phyloP scores from a whole-genome alignment of 2,888 invertebrate species.

The Stenodema calcarata region DNA sequence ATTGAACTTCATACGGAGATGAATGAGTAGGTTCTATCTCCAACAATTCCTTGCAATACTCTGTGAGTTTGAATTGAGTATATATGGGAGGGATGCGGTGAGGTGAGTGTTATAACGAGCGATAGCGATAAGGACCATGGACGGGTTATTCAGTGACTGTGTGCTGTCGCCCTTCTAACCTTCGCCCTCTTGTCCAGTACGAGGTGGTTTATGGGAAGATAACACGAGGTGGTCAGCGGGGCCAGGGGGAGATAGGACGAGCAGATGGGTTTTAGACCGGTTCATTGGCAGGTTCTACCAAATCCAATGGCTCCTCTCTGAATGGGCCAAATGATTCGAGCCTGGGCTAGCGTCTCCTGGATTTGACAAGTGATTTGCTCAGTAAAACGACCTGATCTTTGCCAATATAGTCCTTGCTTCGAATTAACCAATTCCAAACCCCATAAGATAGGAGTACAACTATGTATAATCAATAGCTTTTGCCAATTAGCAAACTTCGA shows the following conservation, averaged over 20 bases:
- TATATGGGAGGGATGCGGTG: neutral
- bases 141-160: neutral
- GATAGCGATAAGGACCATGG: neutral
- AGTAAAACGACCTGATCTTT: too few relatives aligned
- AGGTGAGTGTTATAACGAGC: neutral
- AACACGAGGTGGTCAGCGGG: neutral
- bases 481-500: too few relatives aligned
- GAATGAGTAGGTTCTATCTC: neutral
- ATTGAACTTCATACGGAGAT: too few relatives aligned
- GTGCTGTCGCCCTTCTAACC: neutral
- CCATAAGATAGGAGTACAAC: too few relatives aligned
- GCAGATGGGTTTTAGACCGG: neutral
- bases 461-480: too few relatives aligned
- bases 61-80: neutral
- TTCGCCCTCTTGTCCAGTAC: neutral
- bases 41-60: neutral
- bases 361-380: too few relatives aligned
- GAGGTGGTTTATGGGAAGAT: neutral
- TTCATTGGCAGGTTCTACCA: neutral
- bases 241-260: neutral
- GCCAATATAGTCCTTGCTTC: too few relatives aligned
- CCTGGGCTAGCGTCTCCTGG: neutral
- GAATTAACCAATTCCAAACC: too few relatives aligned
- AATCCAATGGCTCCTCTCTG: neutral
- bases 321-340: neutral